These are phyloP conservation scores for Peromyscus leucopus DNA, from an alignment of 2,113 vertebrate genomes.

Conservation along the genomic window DNA sequence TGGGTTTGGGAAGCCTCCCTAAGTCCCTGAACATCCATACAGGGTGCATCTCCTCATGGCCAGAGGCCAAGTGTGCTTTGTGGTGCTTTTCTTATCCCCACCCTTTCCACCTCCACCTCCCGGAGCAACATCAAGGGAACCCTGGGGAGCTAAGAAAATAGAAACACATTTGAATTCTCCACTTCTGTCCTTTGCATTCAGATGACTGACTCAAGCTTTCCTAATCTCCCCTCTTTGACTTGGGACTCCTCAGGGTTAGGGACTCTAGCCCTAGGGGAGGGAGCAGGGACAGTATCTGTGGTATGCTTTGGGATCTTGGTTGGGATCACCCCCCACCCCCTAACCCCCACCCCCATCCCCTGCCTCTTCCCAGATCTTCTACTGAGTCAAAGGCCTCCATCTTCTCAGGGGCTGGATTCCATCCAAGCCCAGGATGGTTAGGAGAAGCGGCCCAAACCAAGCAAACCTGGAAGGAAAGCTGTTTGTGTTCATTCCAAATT, in stretches of 20 bases:
- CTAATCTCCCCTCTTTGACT: conserved; percentile 49
- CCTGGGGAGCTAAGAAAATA: conserved; percentile 74
- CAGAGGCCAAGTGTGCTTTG: background rate
- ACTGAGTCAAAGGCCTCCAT: background rate
- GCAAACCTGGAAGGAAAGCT: background rate
- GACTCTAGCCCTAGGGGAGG: background rate
- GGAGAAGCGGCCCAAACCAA: background rate
- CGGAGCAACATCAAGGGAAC: conserved; percentile 43
- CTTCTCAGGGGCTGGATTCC: background rate
- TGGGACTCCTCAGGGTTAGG: background rate
- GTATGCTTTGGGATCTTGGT: background rate
- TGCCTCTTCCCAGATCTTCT: background rate
- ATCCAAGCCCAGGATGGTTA: background rate
- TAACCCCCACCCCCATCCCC: too few species aligned
- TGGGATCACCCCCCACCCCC: background rate
- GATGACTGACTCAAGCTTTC: conserved; percentile 68
- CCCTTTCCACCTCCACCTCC: background rate
- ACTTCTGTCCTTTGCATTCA: conserved; percentile 59
- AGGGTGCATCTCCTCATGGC: background rate
- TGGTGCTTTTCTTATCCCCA: background rate
- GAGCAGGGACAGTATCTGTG: background rate
- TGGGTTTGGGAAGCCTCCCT: background rate
- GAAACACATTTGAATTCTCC: conserved; percentile 76
- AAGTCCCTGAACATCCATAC: background rate
- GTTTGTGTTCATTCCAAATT: background rate